phyloP scores from a whole-genome alignment of 2,888 invertebrate genomes.

The Macropis europaea region DNA sequence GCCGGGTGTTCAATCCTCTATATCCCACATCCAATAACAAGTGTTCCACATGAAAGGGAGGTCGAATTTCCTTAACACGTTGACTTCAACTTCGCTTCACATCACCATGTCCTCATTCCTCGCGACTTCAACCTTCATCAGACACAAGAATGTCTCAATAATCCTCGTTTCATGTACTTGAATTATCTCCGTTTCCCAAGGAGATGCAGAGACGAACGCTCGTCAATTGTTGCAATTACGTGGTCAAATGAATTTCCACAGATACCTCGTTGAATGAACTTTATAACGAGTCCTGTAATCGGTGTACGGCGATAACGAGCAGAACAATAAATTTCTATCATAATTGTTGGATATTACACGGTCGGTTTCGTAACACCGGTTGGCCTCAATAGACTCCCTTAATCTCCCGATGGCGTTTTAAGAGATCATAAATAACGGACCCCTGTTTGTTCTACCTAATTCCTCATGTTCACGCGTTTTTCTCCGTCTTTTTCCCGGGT shows the following conservation, averaged over 20 bases:
- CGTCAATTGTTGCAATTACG: conserved; percentile 22
- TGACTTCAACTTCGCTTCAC: too few species aligned
- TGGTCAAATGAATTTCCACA: neutral
- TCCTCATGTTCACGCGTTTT: conserved; percentile 11
- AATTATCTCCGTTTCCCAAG: neutral
- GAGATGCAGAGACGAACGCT: neutral
- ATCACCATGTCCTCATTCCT: conserved; percentile 1
- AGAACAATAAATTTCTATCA: conserved; percentile 43
- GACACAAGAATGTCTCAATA: neutral
- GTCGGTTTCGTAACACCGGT: conserved; percentile 32
- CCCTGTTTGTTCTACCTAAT: conserved; percentile 21
- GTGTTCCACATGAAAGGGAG: too few species aligned
- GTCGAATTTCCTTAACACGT: too few species aligned
- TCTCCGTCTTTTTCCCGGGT: neutral
- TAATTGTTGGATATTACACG: conserved; percentile 26
- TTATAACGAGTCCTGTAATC: conserved; percentile 6
- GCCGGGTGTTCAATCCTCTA: too few species aligned
- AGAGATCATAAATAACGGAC: conserved; percentile 42
- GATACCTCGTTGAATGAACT: neutral
- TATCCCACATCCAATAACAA: too few species aligned
- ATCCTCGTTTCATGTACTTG: too few species aligned
- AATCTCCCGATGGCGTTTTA: conserved; percentile 34
- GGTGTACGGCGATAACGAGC: conserved; percentile 21
- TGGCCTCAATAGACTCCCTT: conserved; percentile 40
- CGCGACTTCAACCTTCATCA: neutral